Evolutionary conservation across 64 coral and sea anemone genomes (phyloP), one percentile per base, ranked within the genome.

Genomic region (Stylophora pistillata): DNA sequence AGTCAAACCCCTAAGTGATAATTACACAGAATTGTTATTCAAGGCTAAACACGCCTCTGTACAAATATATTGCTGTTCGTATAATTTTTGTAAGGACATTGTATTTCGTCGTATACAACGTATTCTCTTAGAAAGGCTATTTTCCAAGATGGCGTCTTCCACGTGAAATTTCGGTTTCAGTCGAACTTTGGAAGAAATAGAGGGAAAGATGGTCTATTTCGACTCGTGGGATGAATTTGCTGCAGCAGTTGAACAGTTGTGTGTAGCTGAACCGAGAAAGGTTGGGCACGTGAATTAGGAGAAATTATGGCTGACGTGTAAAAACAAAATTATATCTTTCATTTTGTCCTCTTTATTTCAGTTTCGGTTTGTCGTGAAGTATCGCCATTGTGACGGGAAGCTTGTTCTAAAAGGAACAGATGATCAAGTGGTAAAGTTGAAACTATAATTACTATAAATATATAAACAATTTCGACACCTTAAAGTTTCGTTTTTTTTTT

Each of bases 351-450:
- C 17, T 33, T 66, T 86, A 15, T 86, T 68, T 18, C 65, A 99
- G 97, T 99, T 99, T 82, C 93, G 97, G 9, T 99, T 99, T 83
- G 93, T 95, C 23, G 82, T 99, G 18, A 99, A 99, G 76, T 99
- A 99, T 93, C 87, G 97, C 16, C 81, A 99, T 80, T 93, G 93
- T 85, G 97, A 99, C 84, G 97, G 97, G 7, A 99, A 99, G 60
- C 71, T 99, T 37, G 97, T 99, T 10, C 89, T 99, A 9, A 99
- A 99, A 53, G 97, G 97, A 47, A 99, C 97, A 32, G 93, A 99
- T 59, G 97, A 99, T 23, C 85, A 93, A 93, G 93, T 99, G 81
- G 97, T 99, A 79, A 47, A 78, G 90, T 89, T 68, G 75, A 78
- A 29, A 12, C 11, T 15, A 18, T 60, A 18, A 0, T n/a, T n/a